These are phyloP conservation scores for Fulica atra DNA, from an alignment of 2,113 vertebrate species.

Conservation along the genomic window DNA sequence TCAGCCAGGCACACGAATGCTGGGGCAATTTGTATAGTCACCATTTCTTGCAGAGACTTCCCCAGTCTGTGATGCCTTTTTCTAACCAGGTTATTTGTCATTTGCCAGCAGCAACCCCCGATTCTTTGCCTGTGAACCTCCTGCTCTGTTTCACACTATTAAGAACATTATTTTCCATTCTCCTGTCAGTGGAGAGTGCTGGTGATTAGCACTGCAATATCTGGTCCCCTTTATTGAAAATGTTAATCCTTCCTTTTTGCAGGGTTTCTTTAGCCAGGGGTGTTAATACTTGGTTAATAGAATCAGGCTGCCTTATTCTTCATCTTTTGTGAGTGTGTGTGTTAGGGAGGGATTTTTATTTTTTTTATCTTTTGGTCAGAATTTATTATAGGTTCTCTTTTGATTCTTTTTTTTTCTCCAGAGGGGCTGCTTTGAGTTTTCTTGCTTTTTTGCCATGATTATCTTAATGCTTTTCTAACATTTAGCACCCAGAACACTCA, in stretches of 20 bases:
- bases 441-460: not conserved
- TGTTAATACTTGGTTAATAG: conserved; percentile 64
- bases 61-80: conserved; percentile 12
- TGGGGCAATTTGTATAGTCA: not conserved
- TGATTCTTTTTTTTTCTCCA: not conserved
- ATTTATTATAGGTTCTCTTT: conserved; percentile 26
- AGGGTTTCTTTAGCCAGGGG: conserved; percentile 55
- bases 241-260: conserved; percentile 66
- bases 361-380: conserved; percentile 12
- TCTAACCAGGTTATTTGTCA: conserved; percentile 35
- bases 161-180: conserved; percentile 56
- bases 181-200: not conserved
- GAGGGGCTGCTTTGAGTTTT: not conserved
- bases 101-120: conserved; percentile 18
- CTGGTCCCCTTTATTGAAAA: conserved; percentile 51
- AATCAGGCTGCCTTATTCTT: conserved; percentile 51
- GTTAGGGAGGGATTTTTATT: not conserved
- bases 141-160: conserved; percentile 46
- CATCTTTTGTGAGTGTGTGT: conserved; percentile 43
- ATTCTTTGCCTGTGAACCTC: conserved; percentile 24
- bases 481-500: not conserved
- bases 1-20: not conserved
- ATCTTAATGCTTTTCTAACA: not conserved
- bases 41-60: not conserved
- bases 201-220: conserved; percentile 48